Base-by-base conservation (phyloP, 92 coral and sea anemone species). In the Epizoanthus ramosus region DNA sequence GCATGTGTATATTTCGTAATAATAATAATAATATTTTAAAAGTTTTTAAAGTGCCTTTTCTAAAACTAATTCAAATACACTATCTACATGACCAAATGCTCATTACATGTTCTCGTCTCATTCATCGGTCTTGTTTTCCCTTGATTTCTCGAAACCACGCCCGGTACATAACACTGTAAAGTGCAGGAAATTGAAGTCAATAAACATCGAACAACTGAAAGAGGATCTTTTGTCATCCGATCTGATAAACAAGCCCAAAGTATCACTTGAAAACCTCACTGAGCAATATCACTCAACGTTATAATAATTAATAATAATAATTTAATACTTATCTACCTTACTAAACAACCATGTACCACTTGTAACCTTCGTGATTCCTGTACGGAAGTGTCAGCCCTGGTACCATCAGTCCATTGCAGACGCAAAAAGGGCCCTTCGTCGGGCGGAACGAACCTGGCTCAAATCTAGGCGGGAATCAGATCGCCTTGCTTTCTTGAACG, bases 391-490 rank as follows among this genome's bases (percentile, higher is more conserved):
- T 58, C 64, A 58, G 64, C 64, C 64, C 31, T 28, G 31, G 31
- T 28, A 28, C 31, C 31, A 28, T 28, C 31, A 28, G 31, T 28
- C 31, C 64, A 58, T 58, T 58, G 23, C 23, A 58, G 64, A 58
- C 23, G 64, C 64, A 16, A 58, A 58, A 58, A 17, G 64, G 64
- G 64, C 64, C 23, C 64, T 24, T 58, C 23, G 31, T 58, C 23
- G 64, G 23, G 64, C 64, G 22, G 64, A 58, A 58, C 22, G 64
- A 58, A 58, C 17, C 64, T 58, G 64, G 64, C 64, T 24, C 64
- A 58, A 58, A 58, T 58, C 64, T 58, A 17, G 64, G 64, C 64
- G 64, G 64, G 64, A 58, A 58, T 58, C 64, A 16, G 64, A 58
- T 58, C 64, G 64, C 64, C 23, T 58, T 58, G 64, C 64, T 58